Evolutionary conservation across 1,140 invertebrate species (phyloP).

Genomic region (Stegodyphus mimosarum): DNA sequence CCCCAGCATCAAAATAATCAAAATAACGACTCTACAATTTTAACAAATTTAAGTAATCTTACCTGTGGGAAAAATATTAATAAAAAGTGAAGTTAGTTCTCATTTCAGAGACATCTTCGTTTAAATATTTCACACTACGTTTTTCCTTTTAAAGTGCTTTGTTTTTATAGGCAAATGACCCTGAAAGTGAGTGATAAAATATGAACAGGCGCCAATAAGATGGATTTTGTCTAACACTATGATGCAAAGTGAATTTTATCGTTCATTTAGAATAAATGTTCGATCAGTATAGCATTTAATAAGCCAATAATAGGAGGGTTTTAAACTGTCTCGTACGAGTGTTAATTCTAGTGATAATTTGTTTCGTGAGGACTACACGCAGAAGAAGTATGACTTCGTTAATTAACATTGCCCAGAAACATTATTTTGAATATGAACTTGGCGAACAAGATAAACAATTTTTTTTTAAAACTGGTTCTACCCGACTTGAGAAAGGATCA

Average conservation of each 20-base stretch:
- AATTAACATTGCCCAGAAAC: background rate
- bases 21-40: too few species aligned
- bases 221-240: background rate
- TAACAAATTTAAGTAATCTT: conserved; percentile 9
- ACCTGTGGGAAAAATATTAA: conserved; percentile 2
- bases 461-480: background rate
- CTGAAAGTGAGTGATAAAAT: background rate
- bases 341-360: conserved; percentile 8
- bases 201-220: conserved; percentile 4
- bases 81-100: conserved; percentile 10
- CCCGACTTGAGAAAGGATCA: background rate
- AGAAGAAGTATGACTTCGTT: background rate
- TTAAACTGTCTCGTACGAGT: background rate
- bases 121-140: background rate
- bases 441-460: background rate
- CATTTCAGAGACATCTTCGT: conserved; percentile 1
- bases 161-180: conserved; percentile 2
- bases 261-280: background rate
- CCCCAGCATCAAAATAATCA: too few species aligned
- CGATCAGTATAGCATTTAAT: conserved; percentile 1
- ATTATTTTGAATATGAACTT: background rate
- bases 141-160: conserved; percentile 9
- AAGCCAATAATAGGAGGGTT: background rate
- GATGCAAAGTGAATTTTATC: conserved; percentile 11
- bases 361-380: background rate